phyloP scores from a whole-genome alignment of 2,888 invertebrate genomes.

The Rotaria sp. region DNA sequence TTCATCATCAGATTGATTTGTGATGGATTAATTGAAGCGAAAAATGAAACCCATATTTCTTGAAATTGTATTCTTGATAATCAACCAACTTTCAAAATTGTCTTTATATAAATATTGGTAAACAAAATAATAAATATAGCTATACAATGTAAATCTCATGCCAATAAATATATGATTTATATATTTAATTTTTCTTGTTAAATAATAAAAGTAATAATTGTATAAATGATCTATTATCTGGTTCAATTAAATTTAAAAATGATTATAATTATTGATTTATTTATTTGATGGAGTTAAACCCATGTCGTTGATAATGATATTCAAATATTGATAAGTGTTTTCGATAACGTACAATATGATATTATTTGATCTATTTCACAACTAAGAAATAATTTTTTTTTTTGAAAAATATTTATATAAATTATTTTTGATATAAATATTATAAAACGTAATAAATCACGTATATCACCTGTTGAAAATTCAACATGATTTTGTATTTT shows the following conservation, averaged over 20 bases:
- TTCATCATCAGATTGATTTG: not conserved
- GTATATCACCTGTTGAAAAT: not conserved
- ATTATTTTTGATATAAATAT: not conserved
- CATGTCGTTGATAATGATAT: too few species aligned
- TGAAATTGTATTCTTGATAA: conserved; percentile 84
- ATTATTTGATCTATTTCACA: conserved; percentile 1
- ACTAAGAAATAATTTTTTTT: not conserved
- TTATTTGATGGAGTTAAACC: too few species aligned
- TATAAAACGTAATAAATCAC: not conserved
- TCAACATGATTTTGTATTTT: not conserved
- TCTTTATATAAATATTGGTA: conserved; percentile 35
- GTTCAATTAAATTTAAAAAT: not conserved
- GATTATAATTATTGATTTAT: not conserved
- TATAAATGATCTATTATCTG: not conserved
- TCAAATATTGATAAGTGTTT: too few species aligned
- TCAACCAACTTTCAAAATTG: conserved; percentile 66
- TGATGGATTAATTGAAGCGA: not conserved
- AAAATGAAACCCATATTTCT: conserved; percentile 63
- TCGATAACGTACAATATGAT: not conserved
- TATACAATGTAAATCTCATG: not conserved
- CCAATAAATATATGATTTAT: not conserved
- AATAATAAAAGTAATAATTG: not conserved
- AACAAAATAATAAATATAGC: conserved; percentile 32
- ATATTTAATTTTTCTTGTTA: not conserved
- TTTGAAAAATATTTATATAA: not conserved